Conservation (phyloP, 2,113 vertebrate species). For the Platichthys flesus region DNA sequence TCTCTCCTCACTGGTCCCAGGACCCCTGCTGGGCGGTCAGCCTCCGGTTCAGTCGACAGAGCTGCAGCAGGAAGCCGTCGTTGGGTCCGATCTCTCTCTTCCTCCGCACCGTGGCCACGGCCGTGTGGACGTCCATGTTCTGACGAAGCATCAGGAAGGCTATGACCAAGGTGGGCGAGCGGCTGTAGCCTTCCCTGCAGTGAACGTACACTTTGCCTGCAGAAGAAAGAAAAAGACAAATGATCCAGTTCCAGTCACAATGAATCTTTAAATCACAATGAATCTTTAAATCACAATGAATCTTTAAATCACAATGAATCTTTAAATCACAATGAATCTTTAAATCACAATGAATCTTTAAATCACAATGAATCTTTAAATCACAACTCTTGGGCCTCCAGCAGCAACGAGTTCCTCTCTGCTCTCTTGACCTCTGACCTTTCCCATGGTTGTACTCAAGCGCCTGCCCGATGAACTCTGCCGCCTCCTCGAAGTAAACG, state of each 20-base stretch:
- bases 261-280: no score
- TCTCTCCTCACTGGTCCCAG: no score
- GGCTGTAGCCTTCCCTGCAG: constrained; percentile 96
- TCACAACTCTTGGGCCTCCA: no score
- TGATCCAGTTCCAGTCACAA: no score
- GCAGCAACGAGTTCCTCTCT: no score
- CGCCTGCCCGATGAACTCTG: constrained; percentile 93
- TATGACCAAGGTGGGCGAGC: constrained; percentile 91
- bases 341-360: no score
- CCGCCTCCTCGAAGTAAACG: constrained; percentile 91
- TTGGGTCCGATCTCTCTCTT: constrained; percentile 96
- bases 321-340: no score
- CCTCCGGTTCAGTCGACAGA: constrained; percentile 89
- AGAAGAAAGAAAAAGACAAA: not conserved
- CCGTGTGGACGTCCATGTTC: constrained; percentile 86
- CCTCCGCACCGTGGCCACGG: constrained; percentile 86
- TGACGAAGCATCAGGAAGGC: constrained; percentile 94
- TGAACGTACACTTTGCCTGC: constrained; percentile 93
- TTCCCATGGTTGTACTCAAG: constrained; percentile 89
- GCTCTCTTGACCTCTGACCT: constrained; percentile 57
- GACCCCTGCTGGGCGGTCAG: constrained; percentile 70
- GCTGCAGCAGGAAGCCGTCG: constrained; percentile 93
- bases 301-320: no score
- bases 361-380: no score
- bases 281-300: no score